These are phyloP conservation scores for Heliornis fulica DNA, from an alignment of 2,113 vertebrate species.

Conservation along the genomic window DNA sequence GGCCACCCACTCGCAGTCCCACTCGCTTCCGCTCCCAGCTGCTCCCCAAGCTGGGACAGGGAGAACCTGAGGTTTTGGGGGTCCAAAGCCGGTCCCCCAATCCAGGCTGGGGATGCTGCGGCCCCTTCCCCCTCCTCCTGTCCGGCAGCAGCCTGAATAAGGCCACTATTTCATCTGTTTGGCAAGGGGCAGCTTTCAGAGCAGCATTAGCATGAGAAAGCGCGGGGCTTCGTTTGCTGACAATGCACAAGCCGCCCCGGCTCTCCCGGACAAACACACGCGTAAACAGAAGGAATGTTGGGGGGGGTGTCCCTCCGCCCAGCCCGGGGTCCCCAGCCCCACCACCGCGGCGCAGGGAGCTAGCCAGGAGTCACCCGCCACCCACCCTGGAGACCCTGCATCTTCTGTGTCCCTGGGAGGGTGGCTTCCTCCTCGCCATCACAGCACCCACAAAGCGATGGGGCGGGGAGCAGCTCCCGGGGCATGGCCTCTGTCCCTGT, in stretches of 20 bases:
- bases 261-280: slow-evolving; percentile 93
- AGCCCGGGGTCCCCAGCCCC: background rate
- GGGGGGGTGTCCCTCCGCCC: background rate
- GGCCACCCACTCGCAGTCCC: background rate
- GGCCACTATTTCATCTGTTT: slow-evolving; percentile 93
- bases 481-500: fast-evolving
- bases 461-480: background rate
- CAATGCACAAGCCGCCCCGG: slow-evolving; percentile 85
- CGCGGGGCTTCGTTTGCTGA: slow-evolving; percentile 89
- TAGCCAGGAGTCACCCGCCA: background rate
- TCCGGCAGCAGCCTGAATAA: slow-evolving; percentile 85
- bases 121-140: slow-evolving; percentile 53
- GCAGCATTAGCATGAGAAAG: slow-evolving; percentile 95
- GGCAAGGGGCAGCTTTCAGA: slow-evolving; percentile 90
- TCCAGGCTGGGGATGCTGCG: background rate
- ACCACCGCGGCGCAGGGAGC: background rate
- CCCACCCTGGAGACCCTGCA: background rate
- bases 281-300: slow-evolving; percentile 94
- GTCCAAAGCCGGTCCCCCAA: background rate
- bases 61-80: background rate
- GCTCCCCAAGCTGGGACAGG: background rate
- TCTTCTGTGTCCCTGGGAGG: background rate
- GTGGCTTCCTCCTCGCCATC: fast-evolving
- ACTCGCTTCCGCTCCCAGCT: fast-evolving
- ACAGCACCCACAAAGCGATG: fast-evolving